Percentiles rank a stretch among this genome's conserved stretches.
Evolutionary conservation across 2,113 vertebrate genomes (phyloP).

Genomic region (Tinamus guttatus): DNA sequence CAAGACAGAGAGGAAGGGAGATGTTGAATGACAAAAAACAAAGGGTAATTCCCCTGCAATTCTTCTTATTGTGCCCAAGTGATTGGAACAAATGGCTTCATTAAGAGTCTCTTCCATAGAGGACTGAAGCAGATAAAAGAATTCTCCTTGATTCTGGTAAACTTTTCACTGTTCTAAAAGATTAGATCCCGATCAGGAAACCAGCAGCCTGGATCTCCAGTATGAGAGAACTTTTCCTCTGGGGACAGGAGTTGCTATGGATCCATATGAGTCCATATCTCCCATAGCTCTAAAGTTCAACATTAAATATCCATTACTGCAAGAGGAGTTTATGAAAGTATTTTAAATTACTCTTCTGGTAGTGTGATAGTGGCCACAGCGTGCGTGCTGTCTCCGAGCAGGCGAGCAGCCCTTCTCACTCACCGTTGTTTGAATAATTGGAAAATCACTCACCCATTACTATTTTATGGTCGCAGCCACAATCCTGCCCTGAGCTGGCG

Average conservation of each 20-base stretch:
- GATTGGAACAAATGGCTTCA: neutral
- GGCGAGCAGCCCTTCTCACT: neutral
- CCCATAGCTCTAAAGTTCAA: neutral
- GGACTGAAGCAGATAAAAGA: neutral
- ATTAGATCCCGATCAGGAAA: neutral
- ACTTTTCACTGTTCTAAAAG: neutral
- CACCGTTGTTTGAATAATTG: conserved; percentile 25
- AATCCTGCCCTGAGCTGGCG: neutral
- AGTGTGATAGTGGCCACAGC: neutral
- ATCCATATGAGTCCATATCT: neutral
- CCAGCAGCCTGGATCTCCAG: neutral
- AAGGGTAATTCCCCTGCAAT: neutral
- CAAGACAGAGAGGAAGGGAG: neutral
- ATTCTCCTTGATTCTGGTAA: neutral
- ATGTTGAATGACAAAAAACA: neutral
- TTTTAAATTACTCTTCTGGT: conserved; percentile 3
- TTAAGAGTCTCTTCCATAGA: neutral
- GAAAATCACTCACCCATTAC: conserved; percentile 51
- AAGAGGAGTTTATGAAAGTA: neutral
- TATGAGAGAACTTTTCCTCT: neutral
- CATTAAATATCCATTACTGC: neutral
- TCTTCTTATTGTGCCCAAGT: neutral
- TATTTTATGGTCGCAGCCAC: neutral
- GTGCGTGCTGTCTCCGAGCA: neutral
- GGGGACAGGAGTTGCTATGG: fast-evolving